Evolutionary conservation across 1,140 invertebrate species (phyloP).

Genomic region (Philaenus spumarius): DNA sequence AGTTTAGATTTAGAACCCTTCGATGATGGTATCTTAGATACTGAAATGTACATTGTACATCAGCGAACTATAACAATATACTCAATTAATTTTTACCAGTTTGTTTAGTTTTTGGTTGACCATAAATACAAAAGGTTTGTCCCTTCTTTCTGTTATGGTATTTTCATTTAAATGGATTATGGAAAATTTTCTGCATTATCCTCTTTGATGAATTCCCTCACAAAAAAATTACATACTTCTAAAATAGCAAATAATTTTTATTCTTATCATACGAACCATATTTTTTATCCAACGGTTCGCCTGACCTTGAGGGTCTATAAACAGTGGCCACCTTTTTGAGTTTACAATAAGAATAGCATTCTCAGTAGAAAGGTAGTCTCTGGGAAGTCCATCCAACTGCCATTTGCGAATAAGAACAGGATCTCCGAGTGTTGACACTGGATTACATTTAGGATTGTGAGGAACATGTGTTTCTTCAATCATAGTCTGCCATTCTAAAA

Average conservation of each 20-base stretch:
- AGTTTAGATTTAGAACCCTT: too few relatives aligned
- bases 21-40: too few relatives aligned
- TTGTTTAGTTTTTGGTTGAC: too few relatives aligned
- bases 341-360: conserved; percentile 58
- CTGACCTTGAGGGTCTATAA: conserved; percentile 65
- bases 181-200: too few relatives aligned
- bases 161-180: too few relatives aligned
- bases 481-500: conserved; percentile 33
- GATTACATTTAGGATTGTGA: conserved; percentile 48
- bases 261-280: conserved; percentile 43
- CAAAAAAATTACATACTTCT: not conserved
- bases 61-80: too few relatives aligned
- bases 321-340: conserved; percentile 54
- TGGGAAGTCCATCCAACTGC: conserved; percentile 61
- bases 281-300: conserved; percentile 67
- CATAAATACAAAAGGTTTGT: too few relatives aligned
- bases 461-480: conserved; percentile 39
- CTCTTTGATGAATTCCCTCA: not conserved
- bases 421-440: conserved; percentile 53
- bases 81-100: too few relatives aligned
- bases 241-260: not conserved
- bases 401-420: conserved; percentile 53
- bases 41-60: too few relatives aligned
- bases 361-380: conserved; percentile 58
- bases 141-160: too few relatives aligned